phyloP scores from a whole-genome alignment of 2,797 vertebrate genomes.

The Karalla daura region DNA sequence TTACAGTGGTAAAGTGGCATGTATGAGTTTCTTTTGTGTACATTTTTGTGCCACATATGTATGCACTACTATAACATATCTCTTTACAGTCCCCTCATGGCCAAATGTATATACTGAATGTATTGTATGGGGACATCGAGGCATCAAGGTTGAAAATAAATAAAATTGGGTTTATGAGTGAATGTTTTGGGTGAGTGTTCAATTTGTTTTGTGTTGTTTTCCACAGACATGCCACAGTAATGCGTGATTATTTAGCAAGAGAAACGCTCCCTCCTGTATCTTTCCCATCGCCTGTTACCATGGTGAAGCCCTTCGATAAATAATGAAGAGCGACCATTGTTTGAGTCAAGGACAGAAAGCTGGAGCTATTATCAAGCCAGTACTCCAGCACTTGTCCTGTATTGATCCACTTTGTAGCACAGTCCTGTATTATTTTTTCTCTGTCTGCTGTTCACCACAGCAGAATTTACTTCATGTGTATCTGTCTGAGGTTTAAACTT shows the following conservation, averaged over 20 bases:
- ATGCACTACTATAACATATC: conserved; percentile 84
- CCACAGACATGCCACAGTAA: neutral
- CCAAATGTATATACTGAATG: conserved; percentile 90
- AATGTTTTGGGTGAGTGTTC: conserved; percentile 32
- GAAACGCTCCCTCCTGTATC: conserved; percentile 11
- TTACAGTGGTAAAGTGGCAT: conserved; percentile 71
- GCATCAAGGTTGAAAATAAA: conserved; percentile 81
- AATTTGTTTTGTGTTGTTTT: neutral
- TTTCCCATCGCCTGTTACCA: conserved; percentile 65
- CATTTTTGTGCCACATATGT: conserved; percentile 78
- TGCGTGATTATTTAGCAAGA: conserved; percentile 2
- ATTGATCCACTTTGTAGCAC: conserved; percentile 66
- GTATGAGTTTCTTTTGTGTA: conserved; percentile 74
- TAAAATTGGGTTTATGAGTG: conserved; percentile 86
- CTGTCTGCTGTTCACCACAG: conserved; percentile 4
- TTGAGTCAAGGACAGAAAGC: conserved; percentile 60
- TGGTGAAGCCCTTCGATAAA: conserved; percentile 66
- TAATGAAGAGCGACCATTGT: conserved; percentile 52
- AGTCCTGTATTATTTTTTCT: conserved; percentile 1
- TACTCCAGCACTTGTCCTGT: conserved; percentile 50
- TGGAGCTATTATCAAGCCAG: conserved; percentile 53
- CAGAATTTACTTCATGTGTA: conserved; percentile 8
- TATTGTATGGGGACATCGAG: conserved; percentile 84
- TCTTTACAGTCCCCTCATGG: conserved; percentile 84
- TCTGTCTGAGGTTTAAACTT: neutral